phyloP scores from a whole-genome alignment of 2,113 vertebrate species.

The Illadopsis cleaveri region DNA sequence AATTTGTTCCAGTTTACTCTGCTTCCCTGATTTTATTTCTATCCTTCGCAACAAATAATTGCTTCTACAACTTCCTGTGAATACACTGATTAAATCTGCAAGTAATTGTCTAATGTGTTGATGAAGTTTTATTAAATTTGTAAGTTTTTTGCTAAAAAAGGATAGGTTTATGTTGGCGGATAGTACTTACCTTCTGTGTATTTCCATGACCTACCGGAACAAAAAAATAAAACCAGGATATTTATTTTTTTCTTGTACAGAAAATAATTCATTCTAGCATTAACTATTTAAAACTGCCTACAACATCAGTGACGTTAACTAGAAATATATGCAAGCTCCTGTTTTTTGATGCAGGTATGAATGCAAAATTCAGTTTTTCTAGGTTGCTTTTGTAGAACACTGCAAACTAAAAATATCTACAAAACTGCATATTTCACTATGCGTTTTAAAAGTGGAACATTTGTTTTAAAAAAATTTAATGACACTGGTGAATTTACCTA shows the following conservation, averaged over 20 bases:
- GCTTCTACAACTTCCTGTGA: neutral
- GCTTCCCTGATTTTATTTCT: neutral
- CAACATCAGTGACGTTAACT: neutral
- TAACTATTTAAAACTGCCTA: neutral
- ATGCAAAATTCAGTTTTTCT: neutral
- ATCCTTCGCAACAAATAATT: neutral
- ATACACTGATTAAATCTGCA: neutral
- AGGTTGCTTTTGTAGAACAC: neutral
- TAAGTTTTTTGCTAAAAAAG: neutral
- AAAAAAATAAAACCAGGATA: slow-evolving; percentile 12
- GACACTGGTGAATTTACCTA: neutral
- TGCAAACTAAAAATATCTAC: neutral
- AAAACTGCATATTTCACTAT: neutral
- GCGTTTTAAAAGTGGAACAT: neutral
- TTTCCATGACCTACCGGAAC: slow-evolving; percentile 58
- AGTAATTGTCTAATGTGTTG: neutral
- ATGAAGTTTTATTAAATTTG: neutral
- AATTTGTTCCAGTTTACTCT: neutral
- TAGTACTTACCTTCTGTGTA: slow-evolving; percentile 57
- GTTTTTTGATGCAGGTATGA: neutral
- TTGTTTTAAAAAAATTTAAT: neutral
- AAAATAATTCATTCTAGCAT: neutral
- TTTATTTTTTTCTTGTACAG: neutral
- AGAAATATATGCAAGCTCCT: neutral
- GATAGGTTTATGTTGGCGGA: neutral